phyloP scores from a whole-genome alignment of 2,888 invertebrate species.

The Abrostola tripartita region DNA sequence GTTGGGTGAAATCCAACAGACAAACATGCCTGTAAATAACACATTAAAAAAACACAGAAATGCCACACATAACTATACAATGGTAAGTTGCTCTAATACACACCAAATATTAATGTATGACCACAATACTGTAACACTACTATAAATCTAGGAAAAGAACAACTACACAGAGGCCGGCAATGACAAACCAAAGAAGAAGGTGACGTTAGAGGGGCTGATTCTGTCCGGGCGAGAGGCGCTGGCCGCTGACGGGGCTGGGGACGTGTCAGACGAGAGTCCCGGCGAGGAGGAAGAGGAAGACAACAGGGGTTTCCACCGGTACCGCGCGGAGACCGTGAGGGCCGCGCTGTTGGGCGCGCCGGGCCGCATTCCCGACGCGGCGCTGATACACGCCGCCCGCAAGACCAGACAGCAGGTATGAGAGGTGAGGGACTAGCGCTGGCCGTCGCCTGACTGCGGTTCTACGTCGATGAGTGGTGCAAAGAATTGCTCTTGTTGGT shows the following conservation, averaged over 20 bases:
- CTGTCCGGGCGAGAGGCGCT: conserved; percentile 94
- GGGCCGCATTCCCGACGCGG: conserved; percentile 98
- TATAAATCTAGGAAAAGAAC: conserved; percentile 67
- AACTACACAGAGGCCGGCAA: conserved; percentile 55
- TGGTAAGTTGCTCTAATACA: conserved; percentile 6
- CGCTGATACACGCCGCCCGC: conserved; percentile 98
- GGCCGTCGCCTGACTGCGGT: conserved; percentile 60
- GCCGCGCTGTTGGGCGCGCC: conserved; percentile 92
- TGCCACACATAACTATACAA: not conserved
- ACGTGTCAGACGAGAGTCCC: conserved; percentile 87
- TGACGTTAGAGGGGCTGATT: conserved; percentile 88
- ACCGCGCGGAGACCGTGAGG: conserved; percentile 91
- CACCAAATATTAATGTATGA: not conserved
- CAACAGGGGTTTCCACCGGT: conserved; percentile 82
- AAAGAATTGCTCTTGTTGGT: not conserved
- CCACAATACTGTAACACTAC: conserved; percentile 42
- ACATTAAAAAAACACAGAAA: not conserved
- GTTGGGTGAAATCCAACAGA: not conserved
- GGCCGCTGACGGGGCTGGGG: conserved; percentile 92
- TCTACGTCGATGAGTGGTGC: conserved; percentile 18
- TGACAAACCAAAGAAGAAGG: conserved; percentile 75
- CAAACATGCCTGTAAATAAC: not conserved
- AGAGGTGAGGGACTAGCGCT: conserved; percentile 91
- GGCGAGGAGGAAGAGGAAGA: conserved; percentile 80
- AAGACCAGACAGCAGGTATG: conserved; percentile 97